phyloP scores from a whole-genome alignment of 2,888 invertebrate genomes.

The Pemphredon lugubris region DNA sequence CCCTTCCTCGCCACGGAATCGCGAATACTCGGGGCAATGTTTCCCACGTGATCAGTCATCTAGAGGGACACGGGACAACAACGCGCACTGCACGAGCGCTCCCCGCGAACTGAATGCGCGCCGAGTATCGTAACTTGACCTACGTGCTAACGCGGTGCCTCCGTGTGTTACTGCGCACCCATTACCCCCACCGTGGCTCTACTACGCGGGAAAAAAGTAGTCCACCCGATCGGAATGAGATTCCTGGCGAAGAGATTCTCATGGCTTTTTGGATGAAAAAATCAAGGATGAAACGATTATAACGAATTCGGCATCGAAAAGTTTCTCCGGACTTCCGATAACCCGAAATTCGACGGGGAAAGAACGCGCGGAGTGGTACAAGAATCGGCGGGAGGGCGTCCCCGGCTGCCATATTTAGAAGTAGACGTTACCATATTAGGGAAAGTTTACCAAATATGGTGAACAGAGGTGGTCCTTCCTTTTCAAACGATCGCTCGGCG shows the following conservation, averaged over 20 bases:
- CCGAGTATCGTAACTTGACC: slow-evolving; percentile 81
- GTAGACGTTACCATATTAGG: slow-evolving; percentile 91
- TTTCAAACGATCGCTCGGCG: slow-evolving; percentile 79
- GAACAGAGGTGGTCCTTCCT: slow-evolving; percentile 88
- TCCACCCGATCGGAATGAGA: slow-evolving; percentile 47
- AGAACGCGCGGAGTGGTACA: slow-evolving; percentile 66
- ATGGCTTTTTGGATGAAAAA: slow-evolving; percentile 35
- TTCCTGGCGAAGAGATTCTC: slow-evolving; percentile 7
- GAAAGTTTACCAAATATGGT: slow-evolving; percentile 90
- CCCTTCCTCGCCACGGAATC: slow-evolving; percentile 81
- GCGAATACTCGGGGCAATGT: slow-evolving; percentile 81
- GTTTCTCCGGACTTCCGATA: neutral
- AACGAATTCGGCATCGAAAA: neutral
- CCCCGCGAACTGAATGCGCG: slow-evolving; percentile 76
- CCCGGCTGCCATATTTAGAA: slow-evolving; percentile 92
- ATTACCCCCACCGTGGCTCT: slow-evolving; percentile 65
- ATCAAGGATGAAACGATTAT: slow-evolving; percentile 2
- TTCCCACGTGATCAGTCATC: slow-evolving; percentile 77
- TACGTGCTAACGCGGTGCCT: slow-evolving; percentile 77
- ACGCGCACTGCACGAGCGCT: slow-evolving; percentile 76
- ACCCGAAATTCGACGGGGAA: slow-evolving; percentile 36
- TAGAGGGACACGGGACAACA: slow-evolving; percentile 70
- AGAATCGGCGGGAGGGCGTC: slow-evolving; percentile 85
- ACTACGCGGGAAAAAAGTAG: slow-evolving; percentile 69
- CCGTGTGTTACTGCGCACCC: slow-evolving; percentile 65